A percentile compares a stretch with the other conserved stretches of the same genome.
Conservation (phyloP, 2,888 invertebrate species). For the Drosophila gaucha region DNA sequence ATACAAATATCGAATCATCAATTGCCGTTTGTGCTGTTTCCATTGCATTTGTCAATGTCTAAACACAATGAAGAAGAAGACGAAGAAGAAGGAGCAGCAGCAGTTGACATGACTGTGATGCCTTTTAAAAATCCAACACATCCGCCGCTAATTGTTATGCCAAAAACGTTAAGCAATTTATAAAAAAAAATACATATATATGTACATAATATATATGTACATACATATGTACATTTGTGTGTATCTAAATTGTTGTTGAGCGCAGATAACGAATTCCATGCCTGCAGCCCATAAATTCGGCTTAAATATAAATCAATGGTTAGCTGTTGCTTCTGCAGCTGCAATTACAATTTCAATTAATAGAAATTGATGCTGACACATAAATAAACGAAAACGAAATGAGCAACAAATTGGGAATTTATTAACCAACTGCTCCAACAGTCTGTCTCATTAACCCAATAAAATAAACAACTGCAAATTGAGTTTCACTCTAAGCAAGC, state of each 20-base stretch:
- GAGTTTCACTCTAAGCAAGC: conserved; percentile 24
- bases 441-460: conserved; percentile 47
- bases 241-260: conserved; percentile 31
- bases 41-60: conserved; percentile 60
- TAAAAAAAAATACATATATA: conserved; percentile 1
- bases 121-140: conserved; percentile 30
- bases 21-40: conserved; percentile 36
- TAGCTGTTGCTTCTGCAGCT: conserved; percentile 17
- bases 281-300: conserved; percentile 55
- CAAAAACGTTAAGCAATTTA: conserved; percentile 60
- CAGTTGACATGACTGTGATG: conserved; percentile 29
- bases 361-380: conserved; percentile 67
- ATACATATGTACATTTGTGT: conserved; percentile 14
- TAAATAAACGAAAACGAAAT: conserved; percentile 54
- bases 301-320: conserved; percentile 63
- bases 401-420: conserved; percentile 59
- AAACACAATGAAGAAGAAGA: conserved; percentile 30
- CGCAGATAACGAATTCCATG: conserved; percentile 50
- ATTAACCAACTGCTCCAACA: conserved; percentile 33
- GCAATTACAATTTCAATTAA: conserved; percentile 68
- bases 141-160: conserved; percentile 68
- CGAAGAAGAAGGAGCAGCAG: conserved; percentile 8
- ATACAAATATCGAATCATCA: conserved; percentile 42
- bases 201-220: conserved; percentile 1
- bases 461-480: conserved; percentile 42